Evolutionary conservation across 2,797 vertebrate species (phyloP).

Genomic region (Hozukius guyotensis): DNA sequence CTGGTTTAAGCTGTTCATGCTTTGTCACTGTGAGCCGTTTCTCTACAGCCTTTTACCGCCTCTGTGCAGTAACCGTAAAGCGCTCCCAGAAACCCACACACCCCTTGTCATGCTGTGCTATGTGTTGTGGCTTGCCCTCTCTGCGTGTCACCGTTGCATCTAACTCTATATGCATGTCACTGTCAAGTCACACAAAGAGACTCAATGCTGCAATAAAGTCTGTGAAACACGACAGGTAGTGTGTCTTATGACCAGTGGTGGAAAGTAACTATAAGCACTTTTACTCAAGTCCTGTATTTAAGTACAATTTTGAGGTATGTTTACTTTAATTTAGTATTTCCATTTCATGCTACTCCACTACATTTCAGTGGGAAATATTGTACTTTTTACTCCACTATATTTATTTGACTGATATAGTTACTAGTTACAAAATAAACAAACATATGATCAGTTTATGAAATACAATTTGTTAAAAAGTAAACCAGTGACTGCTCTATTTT

Average conservation of each 20-base stretch:
- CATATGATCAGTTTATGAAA: too few relatives aligned
- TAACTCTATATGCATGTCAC: background rate
- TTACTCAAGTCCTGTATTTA: too few relatives aligned
- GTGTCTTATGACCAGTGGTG: background rate
- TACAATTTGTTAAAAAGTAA: too few relatives aligned
- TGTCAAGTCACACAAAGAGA: slow-evolving; percentile 4
- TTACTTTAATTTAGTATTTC: too few relatives aligned
- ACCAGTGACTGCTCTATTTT: too few relatives aligned
- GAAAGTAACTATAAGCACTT: too few relatives aligned
- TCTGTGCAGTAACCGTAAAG: slow-evolving; percentile 34
- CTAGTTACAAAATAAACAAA: too few relatives aligned
- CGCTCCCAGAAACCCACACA: slow-evolving; percentile 31
- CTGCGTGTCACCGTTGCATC: slow-evolving; percentile 24
- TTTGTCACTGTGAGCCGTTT: slow-evolving; percentile 65
- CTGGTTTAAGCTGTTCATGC: slow-evolving; percentile 66
- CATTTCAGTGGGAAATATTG: too few relatives aligned
- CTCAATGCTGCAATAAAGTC: background rate
- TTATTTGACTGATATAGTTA: too few relatives aligned
- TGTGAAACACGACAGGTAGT: slow-evolving; percentile 2
- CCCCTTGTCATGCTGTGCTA: slow-evolving; percentile 25
- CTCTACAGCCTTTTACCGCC: slow-evolving; percentile 9
- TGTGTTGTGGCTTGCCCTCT: slow-evolving; percentile 54
- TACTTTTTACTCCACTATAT: too few relatives aligned
- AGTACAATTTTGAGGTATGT: too few relatives aligned
- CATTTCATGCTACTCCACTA: too few relatives aligned